These are phyloP conservation scores for Potamarius usumacintae DNA, from an alignment of 2,113 vertebrate genomes.

Conservation along the genomic window DNA sequence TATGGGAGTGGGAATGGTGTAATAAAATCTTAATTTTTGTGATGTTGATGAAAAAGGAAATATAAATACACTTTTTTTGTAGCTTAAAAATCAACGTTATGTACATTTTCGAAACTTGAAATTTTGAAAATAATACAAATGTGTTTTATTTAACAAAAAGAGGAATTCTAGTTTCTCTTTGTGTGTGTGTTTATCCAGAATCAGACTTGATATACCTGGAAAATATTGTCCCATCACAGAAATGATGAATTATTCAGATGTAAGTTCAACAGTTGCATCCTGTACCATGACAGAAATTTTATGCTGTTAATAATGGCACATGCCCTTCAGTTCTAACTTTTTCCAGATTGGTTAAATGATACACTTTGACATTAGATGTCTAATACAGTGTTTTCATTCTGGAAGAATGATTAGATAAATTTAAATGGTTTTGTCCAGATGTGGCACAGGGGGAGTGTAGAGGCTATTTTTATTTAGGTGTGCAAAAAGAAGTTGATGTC, in stretches of 20 bases:
- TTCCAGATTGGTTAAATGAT: conserved; percentile 32
- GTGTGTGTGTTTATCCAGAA: neutral
- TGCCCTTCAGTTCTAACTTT: neutral
- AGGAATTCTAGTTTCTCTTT: neutral
- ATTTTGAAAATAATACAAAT: neutral
- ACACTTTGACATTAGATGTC: conserved; percentile 45
- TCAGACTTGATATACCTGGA: neutral
- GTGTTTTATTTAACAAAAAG: neutral
- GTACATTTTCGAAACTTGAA: neutral
- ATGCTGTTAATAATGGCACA: neutral
- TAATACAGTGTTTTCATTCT: conserved; percentile 50
- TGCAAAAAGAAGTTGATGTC: neutral
- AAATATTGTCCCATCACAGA: neutral
- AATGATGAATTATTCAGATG: neutral
- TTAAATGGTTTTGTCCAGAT: neutral
- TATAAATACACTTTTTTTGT: neutral
- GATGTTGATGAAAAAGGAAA: neutral
- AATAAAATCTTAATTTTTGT: neutral
- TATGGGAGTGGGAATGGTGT: neutral
- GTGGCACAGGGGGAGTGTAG: neutral
- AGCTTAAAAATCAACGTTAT: neutral
- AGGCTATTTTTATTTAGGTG: neutral
- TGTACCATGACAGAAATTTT: neutral
- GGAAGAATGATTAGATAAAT: conserved; percentile 25
- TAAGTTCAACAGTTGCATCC: neutral